Evolutionary conservation across 53 echinoderm and acorn worm genomes (phyloP), one percentile per base, ranked within the genome.

Genomic region (Henricia sp.): DNA sequence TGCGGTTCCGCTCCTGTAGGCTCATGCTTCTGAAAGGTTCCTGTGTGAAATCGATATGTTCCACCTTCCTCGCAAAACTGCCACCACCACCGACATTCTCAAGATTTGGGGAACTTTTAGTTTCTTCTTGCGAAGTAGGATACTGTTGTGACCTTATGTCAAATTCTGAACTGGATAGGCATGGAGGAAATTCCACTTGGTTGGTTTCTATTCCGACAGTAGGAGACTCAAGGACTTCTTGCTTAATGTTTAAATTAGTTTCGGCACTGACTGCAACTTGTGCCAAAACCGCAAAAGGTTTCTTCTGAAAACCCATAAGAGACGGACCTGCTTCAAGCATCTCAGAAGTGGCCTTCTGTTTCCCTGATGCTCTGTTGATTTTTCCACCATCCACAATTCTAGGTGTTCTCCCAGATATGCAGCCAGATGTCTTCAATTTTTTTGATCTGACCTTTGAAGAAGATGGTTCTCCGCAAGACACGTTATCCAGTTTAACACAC

Each of bases 21-120:
- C 63, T 63, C 80, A 80, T 80, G 80, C 80, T 80, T 27, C 48
- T 80, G 64, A 48, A 80, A 1, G 80, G 80, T 50, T 80, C 80
- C 37, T 80, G 62, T 0, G 80, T 64, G 10, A 80, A 80, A 34
- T 80, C 80, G 50, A 80, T 64, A 16, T 33, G 80, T 12, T 40
- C 62, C 2, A 8, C 3, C 12, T 10, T n/a, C n/a, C n/a, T 6
- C 30, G 33, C 11, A 16, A 23, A 34, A 3, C 33, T 60, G 62
- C 33, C 62, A 4, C n/a, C n/a, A n/a, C n/a, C n/a, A n/a, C n/a
- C n/a, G n/a, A n/a, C n/a, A n/a, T n/a, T n/a, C n/a, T n/a, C n/a
- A n/a, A n/a, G n/a, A n/a, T n/a, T n/a, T n/a, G n/a, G n/a, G n/a
- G n/a, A n/a, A n/a, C n/a, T n/a, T n/a, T n/a, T n/a, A n/a, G n/a